Base-by-base conservation (phyloP, 1,140 invertebrate genomes). In the Nephila pilipes region DNA sequence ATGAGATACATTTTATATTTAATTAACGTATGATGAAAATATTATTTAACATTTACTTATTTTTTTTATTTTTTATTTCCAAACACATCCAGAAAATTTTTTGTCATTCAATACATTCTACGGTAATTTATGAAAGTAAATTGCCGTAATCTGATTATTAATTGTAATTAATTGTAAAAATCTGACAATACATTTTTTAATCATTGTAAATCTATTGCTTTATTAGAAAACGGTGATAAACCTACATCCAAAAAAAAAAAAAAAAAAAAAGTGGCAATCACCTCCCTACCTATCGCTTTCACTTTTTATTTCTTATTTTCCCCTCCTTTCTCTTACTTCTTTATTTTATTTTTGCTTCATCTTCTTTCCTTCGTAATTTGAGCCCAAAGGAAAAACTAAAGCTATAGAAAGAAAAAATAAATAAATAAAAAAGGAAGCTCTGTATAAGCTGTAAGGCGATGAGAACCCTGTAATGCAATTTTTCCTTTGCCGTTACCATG, bases 381-480 rank as follows among this genome's bases (percentile, higher is more conserved):
- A 92, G 90, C 60, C 90, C 81, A 20, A 38, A 83, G 58, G 80
- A 83, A 65, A 75, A 91, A 91, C 75, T 91, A 81, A 91, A 81
- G 57, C 79, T n/a, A 92, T 92, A 92, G 75, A 92, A 90, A 90
- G 54, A 38, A 90, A 60, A 90, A 90, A 57, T 54, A 90, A 58
- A 80, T 46, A 69, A 88, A 54, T 69, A 88, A 88, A 88, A 63
- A 69, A 14, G 29, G 83, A 20, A 46, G 54, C 54, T 22, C 83
- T 58, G 18, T 46, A 83, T 83, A 87, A 60, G 85, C 88, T 90
- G 88, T 81, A 65, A 85, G 81, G 81, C 57, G 81, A 92, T 85
- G 90, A 92, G 90, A 85, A 85, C 80, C 80, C 38, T 92, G 90
- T 92, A 92, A 92, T 85, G 90, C 81, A 92, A 85, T 92, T 92